phyloP scores from a whole-genome alignment of 2,888 invertebrate genomes.

The Cybosia mesomella region DNA sequence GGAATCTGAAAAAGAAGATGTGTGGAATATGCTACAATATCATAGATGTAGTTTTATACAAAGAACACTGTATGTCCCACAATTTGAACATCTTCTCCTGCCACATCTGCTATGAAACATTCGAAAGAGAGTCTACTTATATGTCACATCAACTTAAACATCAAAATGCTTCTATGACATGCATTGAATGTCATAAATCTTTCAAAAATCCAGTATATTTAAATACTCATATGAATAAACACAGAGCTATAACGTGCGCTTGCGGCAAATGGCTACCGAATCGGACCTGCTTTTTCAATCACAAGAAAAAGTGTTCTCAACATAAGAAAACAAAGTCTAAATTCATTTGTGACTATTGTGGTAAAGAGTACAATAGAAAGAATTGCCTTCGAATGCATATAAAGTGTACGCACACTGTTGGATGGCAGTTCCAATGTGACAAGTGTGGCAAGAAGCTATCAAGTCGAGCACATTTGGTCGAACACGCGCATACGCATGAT shows the following conservation, averaged over 20 bases:
- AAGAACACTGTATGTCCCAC: slow-evolving; percentile 38
- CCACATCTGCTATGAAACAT: slow-evolving; percentile 52
- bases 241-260: slow-evolving; percentile 53
- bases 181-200: slow-evolving; percentile 57
- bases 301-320: slow-evolving; percentile 47
- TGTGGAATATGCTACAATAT: slow-evolving; percentile 58
- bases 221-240: slow-evolving; percentile 54
- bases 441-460: slow-evolving; percentile 63
- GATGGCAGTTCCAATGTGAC: slow-evolving; percentile 57
- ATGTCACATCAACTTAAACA: slow-evolving; percentile 42
- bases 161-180: slow-evolving; percentile 44
- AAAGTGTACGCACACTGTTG: slow-evolving; percentile 48
- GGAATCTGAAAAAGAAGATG: slow-evolving; percentile 51
- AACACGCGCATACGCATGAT: slow-evolving; percentile 64
- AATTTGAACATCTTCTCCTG: slow-evolving; percentile 48
- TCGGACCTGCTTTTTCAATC: slow-evolving; percentile 56
- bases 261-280: slow-evolving; percentile 60
- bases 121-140: slow-evolving; percentile 40
- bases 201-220: slow-evolving; percentile 50
- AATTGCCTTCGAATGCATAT: slow-evolving; percentile 57
- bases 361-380: slow-evolving; percentile 53
- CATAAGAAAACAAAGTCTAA: slow-evolving; percentile 16
- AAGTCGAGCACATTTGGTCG: slow-evolving; percentile 53
- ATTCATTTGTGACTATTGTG: slow-evolving; percentile 67
- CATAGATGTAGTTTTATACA: slow-evolving; percentile 49